These are phyloP conservation scores for Lanistes nyassanus DNA, from an alignment of 1,140 invertebrate genomes.

Conservation along the genomic window DNA sequence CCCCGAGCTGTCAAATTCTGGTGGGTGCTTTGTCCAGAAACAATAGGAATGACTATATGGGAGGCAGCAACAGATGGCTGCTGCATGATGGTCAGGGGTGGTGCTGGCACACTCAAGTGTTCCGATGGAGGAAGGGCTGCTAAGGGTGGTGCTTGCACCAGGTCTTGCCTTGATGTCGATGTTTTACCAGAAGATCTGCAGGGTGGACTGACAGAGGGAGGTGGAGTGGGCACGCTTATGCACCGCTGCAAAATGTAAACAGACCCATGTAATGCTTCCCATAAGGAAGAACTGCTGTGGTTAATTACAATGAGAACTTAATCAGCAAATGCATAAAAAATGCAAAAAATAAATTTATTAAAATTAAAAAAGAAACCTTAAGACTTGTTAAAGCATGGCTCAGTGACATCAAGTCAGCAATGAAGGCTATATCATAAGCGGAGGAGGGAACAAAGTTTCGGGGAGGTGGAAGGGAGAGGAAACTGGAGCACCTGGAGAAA, in stretches of 20 bases:
- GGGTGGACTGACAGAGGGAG: neutral
- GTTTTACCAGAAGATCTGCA: neutral
- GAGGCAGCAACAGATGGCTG: neutral
- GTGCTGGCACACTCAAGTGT: neutral
- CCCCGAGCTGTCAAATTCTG: neutral
- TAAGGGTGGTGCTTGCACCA: neutral
- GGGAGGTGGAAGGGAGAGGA: no score
- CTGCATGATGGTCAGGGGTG: neutral
- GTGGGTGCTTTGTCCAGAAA: neutral
- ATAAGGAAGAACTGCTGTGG: no score
- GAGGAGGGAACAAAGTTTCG: no score
- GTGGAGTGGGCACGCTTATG: neutral
- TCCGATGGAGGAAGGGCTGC: neutral
- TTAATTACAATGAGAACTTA: no score
- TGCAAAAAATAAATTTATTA: neutral
- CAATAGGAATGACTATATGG: neutral
- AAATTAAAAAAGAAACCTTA: neutral
- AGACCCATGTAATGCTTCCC: no score
- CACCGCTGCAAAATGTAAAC: conserved; percentile 11
- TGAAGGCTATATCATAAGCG: no score
- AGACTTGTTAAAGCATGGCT: no score
- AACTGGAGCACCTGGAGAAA: no score
- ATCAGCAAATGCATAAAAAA: neutral
- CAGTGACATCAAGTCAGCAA: no score
- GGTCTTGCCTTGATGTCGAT: neutral